Base-by-base conservation (phyloP, 37 sponge, comb jelly and placozoan genomes). In the Hexactinellida sp. region DNA sequence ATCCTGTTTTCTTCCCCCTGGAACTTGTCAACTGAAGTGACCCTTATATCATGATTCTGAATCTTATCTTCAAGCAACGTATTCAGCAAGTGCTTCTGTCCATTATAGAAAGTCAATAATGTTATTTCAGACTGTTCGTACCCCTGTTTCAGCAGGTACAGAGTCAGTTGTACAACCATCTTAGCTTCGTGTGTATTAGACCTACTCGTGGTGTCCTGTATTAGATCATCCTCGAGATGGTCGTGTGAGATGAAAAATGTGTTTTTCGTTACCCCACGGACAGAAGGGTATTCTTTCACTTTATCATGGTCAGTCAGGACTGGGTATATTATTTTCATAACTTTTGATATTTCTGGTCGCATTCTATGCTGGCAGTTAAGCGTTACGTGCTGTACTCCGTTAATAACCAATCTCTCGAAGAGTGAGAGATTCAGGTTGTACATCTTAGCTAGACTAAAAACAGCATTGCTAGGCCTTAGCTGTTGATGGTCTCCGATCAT, bases 1-100 rank as follows among this genome's bases (percentile, higher is more conserved):
- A 94, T 90, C 16, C 90, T 87, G 63, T 97, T 97, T 54, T 97
- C 97, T 54, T 97, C 97, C n/a, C 97, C 97, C 84, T 97, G 97
- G 63, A 89, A 96, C 34, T 93, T 92, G 87, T 97, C 97, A 51
- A 97, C 91, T 82, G 92, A 89, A 84, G 91, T 85, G 0, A 92
- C 91, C 16, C 91, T 47, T 1, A 97, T 89, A 30, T 90, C 93
- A 37, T 87, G 84, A 83, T 90, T 89, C 39, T 87, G 83, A 37
- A 9, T 51, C 54, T 41, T 87, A 36, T 54, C 86, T 41, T 87
- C 90, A 38, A 95, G 0, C 24, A 51, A 35, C 3, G 84, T 37
- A 37, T 95, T 86, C n/a, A 92, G 83, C 0, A 95, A 52, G 13
- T 5, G 5, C 34, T 28, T 63, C 86, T 95, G 98, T 47, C 98